Base-by-base conservation (phyloP, 2,113 vertebrate species). In the Gadus chalcogrammus region DNA sequence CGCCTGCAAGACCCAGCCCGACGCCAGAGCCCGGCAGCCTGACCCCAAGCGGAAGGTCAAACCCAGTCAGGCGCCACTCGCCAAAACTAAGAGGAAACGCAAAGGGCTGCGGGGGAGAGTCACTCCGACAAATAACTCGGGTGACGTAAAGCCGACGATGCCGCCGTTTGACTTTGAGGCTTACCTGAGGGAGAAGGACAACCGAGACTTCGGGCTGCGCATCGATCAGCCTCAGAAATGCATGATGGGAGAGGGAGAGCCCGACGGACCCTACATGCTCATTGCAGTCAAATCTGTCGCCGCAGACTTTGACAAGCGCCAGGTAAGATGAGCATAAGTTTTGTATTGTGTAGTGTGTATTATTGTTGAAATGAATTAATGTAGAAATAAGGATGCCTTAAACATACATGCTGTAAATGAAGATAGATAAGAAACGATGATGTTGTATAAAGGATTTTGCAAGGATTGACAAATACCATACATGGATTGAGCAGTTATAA, bases 221-320 rank as follows among this genome's bases (percentile, higher is more conserved):
- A 92, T 99, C 2, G 94, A 99, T 74, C 97, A 99, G 86, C 95
- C 94, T 0, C 88, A 85, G 70, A 99, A 99, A 75, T 99, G 97
- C 84, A 84, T 13, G 78, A 68, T 61, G 63, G 62, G 55, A 71
- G 80, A 67, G 22, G 69, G 66, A 58, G 65, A 74, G 22, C 27
- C 48, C 75, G 16, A 5, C 12, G 76, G 89, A 0, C 95, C 93
- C 0, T 94, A 96, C 81, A 85, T 99, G 86, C 95, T 99, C 58
- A 94, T 99, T 4, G 96, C 94, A 0, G 91, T 99, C 55, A 99
- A 99, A 80, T 98, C 96, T 0, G 77, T 94, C 2, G 92, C 93
- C 0, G 94, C 91, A 0, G 97, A 99, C 82, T 98, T 99, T 0
- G 95, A 98, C 53, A 93, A 95, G 69, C 94, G 97, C 0, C 96